A percentile compares a stretch with the other conserved stretches of the same genome.
Evolutionary conservation across 1,140 invertebrate genomes (phyloP).

Genomic region (Halesus radiatus): DNA sequence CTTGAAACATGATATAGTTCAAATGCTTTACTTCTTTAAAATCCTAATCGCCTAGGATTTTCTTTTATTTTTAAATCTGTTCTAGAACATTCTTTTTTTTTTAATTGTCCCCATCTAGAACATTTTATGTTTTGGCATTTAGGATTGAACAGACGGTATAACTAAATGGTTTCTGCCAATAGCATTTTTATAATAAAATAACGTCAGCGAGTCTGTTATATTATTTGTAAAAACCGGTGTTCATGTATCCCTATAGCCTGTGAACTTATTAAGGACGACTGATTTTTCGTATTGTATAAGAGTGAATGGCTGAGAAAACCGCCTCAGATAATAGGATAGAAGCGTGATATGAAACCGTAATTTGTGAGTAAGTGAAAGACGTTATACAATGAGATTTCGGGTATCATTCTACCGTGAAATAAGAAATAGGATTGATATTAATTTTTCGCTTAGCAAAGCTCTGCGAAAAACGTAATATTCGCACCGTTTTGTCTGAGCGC

Average conservation of each 20-base stretch:
- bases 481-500: neutral
- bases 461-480: neutral
- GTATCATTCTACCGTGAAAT: conserved; percentile 8
- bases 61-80: no score
- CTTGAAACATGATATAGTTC: no score
- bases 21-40: no score
- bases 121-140: no score
- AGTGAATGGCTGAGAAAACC: neutral
- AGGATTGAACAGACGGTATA: no score
- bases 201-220: no score
- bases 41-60: no score
- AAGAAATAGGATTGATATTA: conserved; percentile 14
- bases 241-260: neutral
- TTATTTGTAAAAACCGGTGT: no score
- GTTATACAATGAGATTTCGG: conserved; percentile 14
- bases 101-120: no score
- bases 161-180: no score
- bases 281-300: neutral
- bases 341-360: conserved; percentile 26
- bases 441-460: conserved; percentile 24
- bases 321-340: neutral
- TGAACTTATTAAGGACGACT: conserved; percentile 1
- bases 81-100: no score
- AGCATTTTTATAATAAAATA: no score
- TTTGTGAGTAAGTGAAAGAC: conserved; percentile 11